Conservation (phyloP, 2,113 vertebrate species). For the Bombycilla garrulus region DNA sequence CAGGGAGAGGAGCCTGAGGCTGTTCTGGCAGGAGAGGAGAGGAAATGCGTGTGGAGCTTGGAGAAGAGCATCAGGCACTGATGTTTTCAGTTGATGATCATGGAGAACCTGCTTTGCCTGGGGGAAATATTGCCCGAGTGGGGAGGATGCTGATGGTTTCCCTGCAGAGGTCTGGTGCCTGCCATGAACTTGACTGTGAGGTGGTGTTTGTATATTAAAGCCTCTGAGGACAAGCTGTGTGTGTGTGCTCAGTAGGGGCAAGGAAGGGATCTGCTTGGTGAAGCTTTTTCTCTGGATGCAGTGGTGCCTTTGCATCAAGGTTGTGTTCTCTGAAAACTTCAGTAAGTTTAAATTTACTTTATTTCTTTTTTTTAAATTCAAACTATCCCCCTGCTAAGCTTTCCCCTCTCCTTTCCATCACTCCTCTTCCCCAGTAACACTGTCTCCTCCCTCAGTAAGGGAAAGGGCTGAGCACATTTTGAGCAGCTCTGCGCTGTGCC, state of each 20-base stretch:
- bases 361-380: neutral
- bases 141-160: neutral
- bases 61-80: neutral
- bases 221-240: neutral
- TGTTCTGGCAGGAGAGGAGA: neutral
- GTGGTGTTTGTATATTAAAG: neutral
- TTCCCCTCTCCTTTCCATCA: neutral
- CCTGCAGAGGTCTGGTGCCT: neutral
- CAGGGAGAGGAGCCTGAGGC: neutral
- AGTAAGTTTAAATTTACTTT: neutral
- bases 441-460: neutral
- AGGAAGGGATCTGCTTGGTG: neutral
- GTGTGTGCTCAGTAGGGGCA: neutral
- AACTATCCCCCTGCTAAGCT: neutral
- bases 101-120: neutral
- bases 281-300: neutral
- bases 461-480: neutral
- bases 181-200: neutral
- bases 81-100: neutral
- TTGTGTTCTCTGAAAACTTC: neutral
- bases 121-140: neutral
- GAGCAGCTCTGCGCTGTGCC: neutral
- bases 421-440: neutral
- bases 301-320: neutral
- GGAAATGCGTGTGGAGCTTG: neutral